phyloP scores from a whole-genome alignment of 2,888 invertebrate genomes.

The Lycia hirtaria region DNA sequence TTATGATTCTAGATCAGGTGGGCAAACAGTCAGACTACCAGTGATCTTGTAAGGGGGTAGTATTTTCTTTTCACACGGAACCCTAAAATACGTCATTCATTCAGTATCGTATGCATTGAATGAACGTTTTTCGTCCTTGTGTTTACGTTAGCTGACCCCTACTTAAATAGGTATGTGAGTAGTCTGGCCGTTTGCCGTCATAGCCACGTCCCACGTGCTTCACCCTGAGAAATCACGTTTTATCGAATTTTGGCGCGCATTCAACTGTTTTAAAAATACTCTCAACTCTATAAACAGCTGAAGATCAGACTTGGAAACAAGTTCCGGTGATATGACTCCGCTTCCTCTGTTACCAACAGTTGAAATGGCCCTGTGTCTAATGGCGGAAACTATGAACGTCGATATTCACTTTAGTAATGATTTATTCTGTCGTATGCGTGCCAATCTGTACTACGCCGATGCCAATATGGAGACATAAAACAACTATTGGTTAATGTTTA shows the following conservation, averaged over 20 bases:
- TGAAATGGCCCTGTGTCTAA: not conserved
- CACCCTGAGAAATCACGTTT: slow-evolving; percentile 69
- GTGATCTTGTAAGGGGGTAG: too few species aligned
- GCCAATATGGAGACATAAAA: slow-evolving; percentile 1
- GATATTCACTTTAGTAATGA: not conserved
- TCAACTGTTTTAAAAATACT: slow-evolving; percentile 59
- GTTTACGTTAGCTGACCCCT: slow-evolving; percentile 51
- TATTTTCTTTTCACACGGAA: too few species aligned
- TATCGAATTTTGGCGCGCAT: slow-evolving; percentile 71
- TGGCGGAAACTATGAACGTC: not conserved
- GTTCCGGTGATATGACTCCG: slow-evolving; percentile 54
- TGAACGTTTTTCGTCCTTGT: slow-evolving; percentile 32
- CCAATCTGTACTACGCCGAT: slow-evolving; percentile 11
- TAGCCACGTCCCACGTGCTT: slow-evolving; percentile 60
- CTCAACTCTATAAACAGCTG: slow-evolving; percentile 54
- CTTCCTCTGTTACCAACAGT: slow-evolving; percentile 43
- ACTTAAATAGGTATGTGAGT: slow-evolving; percentile 59
- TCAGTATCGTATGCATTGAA: slow-evolving; percentile 39
- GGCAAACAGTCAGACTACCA: too few species aligned
- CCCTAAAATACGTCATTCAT: slow-evolving; percentile 35
- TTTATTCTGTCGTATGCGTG: slow-evolving; percentile 3
- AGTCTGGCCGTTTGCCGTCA: slow-evolving; percentile 56
- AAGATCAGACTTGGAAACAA: slow-evolving; percentile 55
- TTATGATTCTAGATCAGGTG: too few species aligned
- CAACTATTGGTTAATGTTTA: slow-evolving; percentile 4